Conservation (phyloP, 2,797 vertebrate species). For the Pempheris klunzingeri region DNA sequence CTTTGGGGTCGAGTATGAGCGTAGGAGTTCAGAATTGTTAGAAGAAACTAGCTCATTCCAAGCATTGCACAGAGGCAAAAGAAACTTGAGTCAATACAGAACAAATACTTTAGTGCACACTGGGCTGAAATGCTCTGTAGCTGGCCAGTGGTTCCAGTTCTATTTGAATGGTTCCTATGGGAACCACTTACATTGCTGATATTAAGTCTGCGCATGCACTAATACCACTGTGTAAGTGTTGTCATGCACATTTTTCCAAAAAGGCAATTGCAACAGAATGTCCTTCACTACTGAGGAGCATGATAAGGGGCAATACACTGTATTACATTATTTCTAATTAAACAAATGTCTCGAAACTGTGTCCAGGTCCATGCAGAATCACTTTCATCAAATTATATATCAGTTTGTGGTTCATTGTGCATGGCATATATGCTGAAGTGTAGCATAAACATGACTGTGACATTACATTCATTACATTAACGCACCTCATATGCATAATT, state of each 20-base stretch:
- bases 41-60: slow-evolving; percentile 7
- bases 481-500: background rate
- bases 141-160: background rate
- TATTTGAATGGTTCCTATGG: background rate
- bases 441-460: background rate
- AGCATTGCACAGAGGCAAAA: slow-evolving; percentile 6
- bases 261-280: too few species aligned
- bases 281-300: background rate
- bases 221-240: background rate
- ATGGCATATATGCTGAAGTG: background rate
- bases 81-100: background rate
- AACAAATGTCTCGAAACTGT: background rate
- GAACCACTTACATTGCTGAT: background rate
- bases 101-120: background rate
- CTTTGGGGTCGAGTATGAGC: background rate
- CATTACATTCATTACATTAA: background rate
- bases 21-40: slow-evolving; percentile 27
- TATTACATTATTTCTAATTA: background rate
- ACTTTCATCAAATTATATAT: background rate
- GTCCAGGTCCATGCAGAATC: background rate
- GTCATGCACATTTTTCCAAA: background rate
- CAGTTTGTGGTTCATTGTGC: background rate
- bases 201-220: background rate
- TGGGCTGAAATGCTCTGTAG: slow-evolving; percentile 4
- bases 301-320: background rate